Percentiles rank a stretch among this genome's conserved stretches.
phyloP scores from a whole-genome alignment of 2,888 invertebrate genomes.

The Aproaerema taeniolella region DNA sequence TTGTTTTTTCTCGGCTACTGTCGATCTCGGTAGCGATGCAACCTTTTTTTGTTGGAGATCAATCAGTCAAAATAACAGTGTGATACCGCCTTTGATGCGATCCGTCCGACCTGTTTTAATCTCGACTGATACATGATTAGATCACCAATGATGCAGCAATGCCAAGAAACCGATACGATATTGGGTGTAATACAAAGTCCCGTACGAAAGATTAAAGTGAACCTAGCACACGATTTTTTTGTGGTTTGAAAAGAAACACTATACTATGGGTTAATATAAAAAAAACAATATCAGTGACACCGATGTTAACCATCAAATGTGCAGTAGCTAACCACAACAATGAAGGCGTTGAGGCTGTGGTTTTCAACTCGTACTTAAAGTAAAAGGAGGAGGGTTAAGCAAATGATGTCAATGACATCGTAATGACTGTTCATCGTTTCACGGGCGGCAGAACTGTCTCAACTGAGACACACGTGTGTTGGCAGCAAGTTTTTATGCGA shows the following conservation, averaged over 20 bases:
- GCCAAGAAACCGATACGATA: conserved; percentile 64
- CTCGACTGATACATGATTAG: conserved; percentile 75
- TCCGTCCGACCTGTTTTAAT: conserved; percentile 74
- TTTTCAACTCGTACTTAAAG: conserved; percentile 33
- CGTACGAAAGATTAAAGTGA: conserved; percentile 50
- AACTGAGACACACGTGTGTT: conserved; percentile 18
- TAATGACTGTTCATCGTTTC: conserved; percentile 59
- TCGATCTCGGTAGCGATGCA: conserved; percentile 74
- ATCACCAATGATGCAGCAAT: conserved; percentile 73
- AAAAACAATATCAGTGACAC: too few species aligned
- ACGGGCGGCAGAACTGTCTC: conserved; percentile 53
- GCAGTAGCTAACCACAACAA: conserved; percentile 41
- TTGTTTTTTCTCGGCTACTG: conserved; percentile 77
- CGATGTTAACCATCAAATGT: too few species aligned
- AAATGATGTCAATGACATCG: conserved; percentile 64
- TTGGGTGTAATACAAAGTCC: conserved; percentile 54
- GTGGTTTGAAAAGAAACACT: too few species aligned
- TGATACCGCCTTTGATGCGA: conserved; percentile 76
- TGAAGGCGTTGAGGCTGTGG: conserved; percentile 25
- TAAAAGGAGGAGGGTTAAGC: conserved; percentile 45
- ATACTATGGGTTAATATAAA: too few species aligned
- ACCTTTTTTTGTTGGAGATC: conserved; percentile 73
- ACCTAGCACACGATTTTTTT: conserved; percentile 8
- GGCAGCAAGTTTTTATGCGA: conserved; percentile 15
- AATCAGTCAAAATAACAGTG: conserved; percentile 78